Conservation (phyloP, 1,140 invertebrate species). For the Orius insidiosus region DNA sequence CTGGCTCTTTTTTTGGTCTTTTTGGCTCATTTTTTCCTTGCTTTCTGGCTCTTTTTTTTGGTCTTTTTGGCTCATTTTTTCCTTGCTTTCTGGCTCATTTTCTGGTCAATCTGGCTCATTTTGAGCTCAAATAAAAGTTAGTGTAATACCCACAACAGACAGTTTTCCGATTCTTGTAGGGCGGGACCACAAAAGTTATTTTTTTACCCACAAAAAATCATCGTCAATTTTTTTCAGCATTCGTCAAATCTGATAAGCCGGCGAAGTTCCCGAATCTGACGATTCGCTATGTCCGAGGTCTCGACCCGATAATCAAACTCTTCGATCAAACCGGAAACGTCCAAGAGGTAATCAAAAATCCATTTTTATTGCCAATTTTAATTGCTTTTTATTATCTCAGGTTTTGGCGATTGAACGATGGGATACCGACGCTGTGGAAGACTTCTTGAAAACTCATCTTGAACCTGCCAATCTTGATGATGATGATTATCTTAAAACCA, state of each 20-base stretch:
- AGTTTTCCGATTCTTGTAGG: too few relatives aligned
- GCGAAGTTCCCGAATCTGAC: conserved; percentile 73
- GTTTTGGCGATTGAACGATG: conserved; percentile 88
- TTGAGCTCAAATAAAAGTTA: too few relatives aligned
- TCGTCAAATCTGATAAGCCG: conserved; percentile 75
- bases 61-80: too few relatives aligned
- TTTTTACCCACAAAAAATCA: too few relatives aligned
- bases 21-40: too few relatives aligned
- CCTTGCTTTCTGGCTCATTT: too few relatives aligned
- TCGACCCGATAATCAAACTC: conserved; percentile 84
- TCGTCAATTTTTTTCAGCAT: conserved; percentile 54
- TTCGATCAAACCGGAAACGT: conserved; percentile 65
- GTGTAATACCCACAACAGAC: too few relatives aligned
- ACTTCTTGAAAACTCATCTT: conserved; percentile 80
- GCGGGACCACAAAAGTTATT: too few relatives aligned
- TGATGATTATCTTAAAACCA: conserved; percentile 39
- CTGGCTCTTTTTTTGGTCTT: too few relatives aligned
- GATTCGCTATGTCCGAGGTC: conserved; percentile 75
- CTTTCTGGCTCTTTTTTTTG: too few relatives aligned
- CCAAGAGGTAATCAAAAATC: conserved; percentile 34
- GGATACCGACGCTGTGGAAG: conserved; percentile 91
- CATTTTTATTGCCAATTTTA: background rate
- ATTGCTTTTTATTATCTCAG: conserved; percentile 20
- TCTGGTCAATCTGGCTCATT: too few relatives aligned
- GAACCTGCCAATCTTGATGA: conserved; percentile 32